Percentiles rank a stretch among this genome's conserved stretches.
These are phyloP conservation scores for Beroe forskalii DNA, from an alignment of 37 sponge, comb jelly and placozoan species.

Conservation along the genomic window DNA sequence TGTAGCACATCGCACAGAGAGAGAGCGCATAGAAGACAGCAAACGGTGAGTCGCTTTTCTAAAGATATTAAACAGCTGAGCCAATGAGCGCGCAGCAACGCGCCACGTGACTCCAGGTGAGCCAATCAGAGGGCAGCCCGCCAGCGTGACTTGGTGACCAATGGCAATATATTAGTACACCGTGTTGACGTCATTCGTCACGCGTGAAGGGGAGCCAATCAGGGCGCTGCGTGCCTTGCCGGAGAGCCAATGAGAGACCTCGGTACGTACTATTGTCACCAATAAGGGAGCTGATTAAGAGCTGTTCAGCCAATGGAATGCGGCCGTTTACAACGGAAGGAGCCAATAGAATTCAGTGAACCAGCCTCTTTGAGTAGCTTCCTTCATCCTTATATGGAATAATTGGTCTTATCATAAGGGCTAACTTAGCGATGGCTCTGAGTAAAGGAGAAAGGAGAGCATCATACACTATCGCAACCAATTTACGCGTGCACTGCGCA, in stretches of 20 bases:
- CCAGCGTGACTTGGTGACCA: conserved; percentile 39
- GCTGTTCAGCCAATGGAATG: conserved; percentile 11
- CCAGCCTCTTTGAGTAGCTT: conserved; percentile 42
- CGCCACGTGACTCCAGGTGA: conserved; percentile 30
- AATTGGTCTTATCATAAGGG: conserved; percentile 42
- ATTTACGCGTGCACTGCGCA: too few species aligned
- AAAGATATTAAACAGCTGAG: conserved; percentile 51
- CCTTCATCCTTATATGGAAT: conserved; percentile 62
- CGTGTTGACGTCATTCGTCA: neutral
- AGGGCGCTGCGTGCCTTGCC: neutral
- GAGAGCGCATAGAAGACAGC: conserved; percentile 47
- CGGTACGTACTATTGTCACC: neutral
- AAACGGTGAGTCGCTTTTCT: conserved; percentile 57
- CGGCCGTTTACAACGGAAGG: neutral
- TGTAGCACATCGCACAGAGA: neutral
- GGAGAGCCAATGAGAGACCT: conserved; percentile 11
- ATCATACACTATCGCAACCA: too few species aligned
- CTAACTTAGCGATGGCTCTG: conserved; percentile 20
- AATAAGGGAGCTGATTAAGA: conserved; percentile 31
- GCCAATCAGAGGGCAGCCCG: conserved; percentile 48
- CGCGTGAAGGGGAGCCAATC: conserved; percentile 24
- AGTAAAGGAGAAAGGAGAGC: neutral
- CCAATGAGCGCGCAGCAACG: conserved; percentile 53
- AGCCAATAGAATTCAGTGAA: conserved; percentile 28
- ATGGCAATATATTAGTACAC: conserved; percentile 59